A percentile compares a stretch with the other conserved stretches of the same genome.
Evolutionary conservation across 2,797 vertebrate species (phyloP).

Genomic region (Limosa lapponica): DNA sequence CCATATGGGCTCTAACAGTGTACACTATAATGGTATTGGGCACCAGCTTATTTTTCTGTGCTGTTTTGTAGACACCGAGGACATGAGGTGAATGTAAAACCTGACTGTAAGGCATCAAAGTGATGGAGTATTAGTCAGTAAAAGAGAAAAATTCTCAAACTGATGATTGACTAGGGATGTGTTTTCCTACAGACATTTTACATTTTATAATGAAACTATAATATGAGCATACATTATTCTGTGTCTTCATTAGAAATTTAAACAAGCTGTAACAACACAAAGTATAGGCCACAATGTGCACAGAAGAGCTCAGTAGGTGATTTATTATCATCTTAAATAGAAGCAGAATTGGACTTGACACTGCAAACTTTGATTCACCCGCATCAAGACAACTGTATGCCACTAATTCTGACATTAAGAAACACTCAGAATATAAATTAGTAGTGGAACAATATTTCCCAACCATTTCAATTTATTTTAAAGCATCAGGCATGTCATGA

Average conservation of each 20-base stretch:
- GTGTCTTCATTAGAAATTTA: conserved; percentile 48
- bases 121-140: neutral
- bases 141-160: conserved; percentile 10
- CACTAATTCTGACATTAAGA: neutral
- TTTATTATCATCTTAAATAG: conserved; percentile 24
- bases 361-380: conserved; percentile 45
- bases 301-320: conserved; percentile 22
- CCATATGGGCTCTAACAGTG: conserved; percentile 11
- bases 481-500: neutral
- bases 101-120: neutral
- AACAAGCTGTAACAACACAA: conserved; percentile 30
- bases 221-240: conserved; percentile 14
- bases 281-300: neutral
- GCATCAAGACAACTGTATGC: neutral
- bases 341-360: conserved; percentile 31
- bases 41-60: conserved; percentile 39
- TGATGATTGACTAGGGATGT: conserved; percentile 14
- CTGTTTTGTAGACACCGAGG: neutral
- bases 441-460: conserved; percentile 6
- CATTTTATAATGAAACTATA: conserved; percentile 22
- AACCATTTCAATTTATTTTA: conserved; percentile 23
- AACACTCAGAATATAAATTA: conserved; percentile 17
- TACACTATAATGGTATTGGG: conserved; percentile 11
- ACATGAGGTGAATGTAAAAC: conserved; percentile 52
- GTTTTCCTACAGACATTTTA: conserved; percentile 34